Percentiles rank a stretch among this genome's conserved stretches.
phyloP scores from a whole-genome alignment of 1,140 invertebrate species.

The Bombus vancouverensis region DNA sequence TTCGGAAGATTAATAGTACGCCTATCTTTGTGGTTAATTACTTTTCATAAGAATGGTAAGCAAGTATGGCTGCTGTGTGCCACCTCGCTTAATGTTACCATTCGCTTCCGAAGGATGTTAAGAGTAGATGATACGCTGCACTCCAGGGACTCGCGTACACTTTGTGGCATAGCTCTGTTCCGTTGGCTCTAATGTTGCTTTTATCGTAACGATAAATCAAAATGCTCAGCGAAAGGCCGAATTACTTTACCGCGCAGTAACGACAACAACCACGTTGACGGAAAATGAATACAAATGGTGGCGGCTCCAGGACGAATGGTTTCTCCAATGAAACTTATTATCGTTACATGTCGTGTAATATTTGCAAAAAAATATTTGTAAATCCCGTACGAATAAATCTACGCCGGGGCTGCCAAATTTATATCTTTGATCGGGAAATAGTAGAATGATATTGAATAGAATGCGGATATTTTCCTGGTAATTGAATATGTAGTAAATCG shows the following conservation, averaged over 20 bases:
- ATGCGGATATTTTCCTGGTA: neutral
- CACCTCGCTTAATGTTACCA: conserved; percentile 33
- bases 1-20: neutral
- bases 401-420: too few relatives aligned
- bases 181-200: conserved; percentile 54
- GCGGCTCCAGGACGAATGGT: conserved; percentile 15
- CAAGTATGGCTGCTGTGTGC: conserved; percentile 10
- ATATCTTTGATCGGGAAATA: neutral
- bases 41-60: conserved; percentile 16
- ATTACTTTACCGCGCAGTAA: conserved; percentile 44
- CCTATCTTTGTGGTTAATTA: conserved; percentile 10
- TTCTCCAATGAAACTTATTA: conserved; percentile 28
- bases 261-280: conserved; percentile 43
- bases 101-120: conserved; percentile 42
- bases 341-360: neutral
- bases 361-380: neutral
- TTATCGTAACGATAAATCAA: conserved; percentile 61
- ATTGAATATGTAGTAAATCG: neutral
- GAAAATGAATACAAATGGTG: conserved; percentile 51
- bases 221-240: conserved; percentile 47
- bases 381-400: neutral
- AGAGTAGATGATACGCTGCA: conserved; percentile 47
- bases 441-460: neutral
- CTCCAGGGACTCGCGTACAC: conserved; percentile 27
- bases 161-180: conserved; percentile 7